Conservation (phyloP, 2,888 invertebrate genomes). For the Amblyteles armatorius region DNA sequence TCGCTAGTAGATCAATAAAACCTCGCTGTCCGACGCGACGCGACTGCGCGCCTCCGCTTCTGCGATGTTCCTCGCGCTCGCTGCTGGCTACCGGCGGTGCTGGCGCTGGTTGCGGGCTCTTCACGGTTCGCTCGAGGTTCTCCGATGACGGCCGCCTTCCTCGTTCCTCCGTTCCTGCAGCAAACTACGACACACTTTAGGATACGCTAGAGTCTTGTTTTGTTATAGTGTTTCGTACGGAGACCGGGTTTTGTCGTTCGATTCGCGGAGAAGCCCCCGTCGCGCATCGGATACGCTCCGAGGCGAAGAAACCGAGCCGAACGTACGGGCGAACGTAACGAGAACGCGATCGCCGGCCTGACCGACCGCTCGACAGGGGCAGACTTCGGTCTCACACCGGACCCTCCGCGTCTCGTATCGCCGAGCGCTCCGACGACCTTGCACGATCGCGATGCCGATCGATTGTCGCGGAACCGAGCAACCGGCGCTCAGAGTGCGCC, state of each 20-base stretch:
- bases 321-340: slow-evolving; percentile 18
- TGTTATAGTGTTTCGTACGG: not conserved
- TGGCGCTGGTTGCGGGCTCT: not conserved
- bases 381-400: slow-evolving; percentile 51
- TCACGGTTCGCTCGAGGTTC: slow-evolving; percentile 77
- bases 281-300: not conserved
- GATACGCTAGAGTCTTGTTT: slow-evolving; percentile 11
- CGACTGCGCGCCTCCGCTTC: slow-evolving; percentile 81
- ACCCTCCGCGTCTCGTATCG: slow-evolving; percentile 19
- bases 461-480: slow-evolving; percentile 42
- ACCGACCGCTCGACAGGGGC: slow-evolving; percentile 29
- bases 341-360: slow-evolving; percentile 40
- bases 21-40: slow-evolving; percentile 61
- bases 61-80: slow-evolving; percentile 4
- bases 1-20: slow-evolving; percentile 76
- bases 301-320: slow-evolving; percentile 1
- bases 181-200: slow-evolving; percentile 12
- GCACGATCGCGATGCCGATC: slow-evolving; percentile 59
- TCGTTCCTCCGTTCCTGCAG: not conserved
- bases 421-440: slow-evolving; percentile 47
- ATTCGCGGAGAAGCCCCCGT: not conserved
- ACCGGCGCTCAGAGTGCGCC: slow-evolving; percentile 61
- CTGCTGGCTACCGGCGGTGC: not conserved
- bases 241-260: not conserved
- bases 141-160: slow-evolving; percentile 32